Percentiles rank a stretch among this genome's conserved stretches.
phyloP scores from a whole-genome alignment of 2,113 vertebrate genomes.

The Clarias batrachus region DNA sequence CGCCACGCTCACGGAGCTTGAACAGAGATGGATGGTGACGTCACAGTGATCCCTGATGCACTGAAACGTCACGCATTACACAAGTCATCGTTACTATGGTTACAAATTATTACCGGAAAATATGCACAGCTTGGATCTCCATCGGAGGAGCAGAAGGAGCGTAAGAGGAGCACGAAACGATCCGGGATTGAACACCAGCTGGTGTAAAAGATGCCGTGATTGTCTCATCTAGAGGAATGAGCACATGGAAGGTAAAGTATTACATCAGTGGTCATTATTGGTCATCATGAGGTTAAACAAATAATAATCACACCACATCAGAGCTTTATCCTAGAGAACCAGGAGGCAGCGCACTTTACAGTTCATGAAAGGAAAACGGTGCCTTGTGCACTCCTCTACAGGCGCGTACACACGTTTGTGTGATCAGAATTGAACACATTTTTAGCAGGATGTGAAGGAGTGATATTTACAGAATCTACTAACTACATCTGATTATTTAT shows the following conservation, averaged over 20 bases:
- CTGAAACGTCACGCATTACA: constrained; percentile 63
- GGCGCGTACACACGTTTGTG: neutral
- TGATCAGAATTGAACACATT: neutral
- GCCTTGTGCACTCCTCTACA: no score
- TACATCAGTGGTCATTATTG: neutral
- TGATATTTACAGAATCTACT: neutral
- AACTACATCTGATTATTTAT: no score
- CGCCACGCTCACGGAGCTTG: constrained; percentile 40
- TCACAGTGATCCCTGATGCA: constrained; percentile 63
- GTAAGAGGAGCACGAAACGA: neutral
- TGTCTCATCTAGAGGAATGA: neutral
- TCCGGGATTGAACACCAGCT: constrained; percentile 17
- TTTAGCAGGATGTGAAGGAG: neutral
- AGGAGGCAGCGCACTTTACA: neutral
- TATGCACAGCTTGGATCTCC: constrained; percentile 46
- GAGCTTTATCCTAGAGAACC: neutral
- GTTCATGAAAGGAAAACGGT: neutral
- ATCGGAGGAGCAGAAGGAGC: constrained; percentile 29
- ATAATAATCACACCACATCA: neutral
- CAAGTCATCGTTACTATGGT: constrained; percentile 71
- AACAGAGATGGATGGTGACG: constrained; percentile 54
- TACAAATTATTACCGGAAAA: constrained; percentile 65
- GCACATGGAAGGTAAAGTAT: neutral
- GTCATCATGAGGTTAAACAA: neutral
- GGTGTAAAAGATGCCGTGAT: constrained; percentile 11